A percentile compares a stretch with the other conserved stretches of the same genome.
Conservation (phyloP, 2,113 vertebrate species). For the Coryphaenoides rupestris region DNA sequence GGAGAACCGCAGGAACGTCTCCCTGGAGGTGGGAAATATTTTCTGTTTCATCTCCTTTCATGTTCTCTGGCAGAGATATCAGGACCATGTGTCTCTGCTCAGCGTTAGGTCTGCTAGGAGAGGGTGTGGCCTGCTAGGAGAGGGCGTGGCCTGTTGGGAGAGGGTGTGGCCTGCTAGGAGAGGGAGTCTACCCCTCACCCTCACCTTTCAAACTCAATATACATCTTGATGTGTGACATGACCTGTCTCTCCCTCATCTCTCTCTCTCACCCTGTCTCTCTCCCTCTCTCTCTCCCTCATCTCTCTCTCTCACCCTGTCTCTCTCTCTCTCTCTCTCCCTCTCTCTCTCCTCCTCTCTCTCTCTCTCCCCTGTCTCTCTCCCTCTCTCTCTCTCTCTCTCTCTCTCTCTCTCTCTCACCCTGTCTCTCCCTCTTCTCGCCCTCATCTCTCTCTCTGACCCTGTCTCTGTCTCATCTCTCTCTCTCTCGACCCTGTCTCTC, state of each 20-base stretch:
- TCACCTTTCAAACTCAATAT: conserved; percentile 42
- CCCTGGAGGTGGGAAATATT: no score
- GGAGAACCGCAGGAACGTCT: no score
- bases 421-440: conserved; percentile 3
- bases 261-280: conserved; percentile 4
- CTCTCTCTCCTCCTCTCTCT: not conserved
- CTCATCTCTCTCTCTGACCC: not conserved
- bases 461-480: not conserved
- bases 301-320: not conserved
- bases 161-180: no score
- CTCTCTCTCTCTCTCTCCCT: not conserved
- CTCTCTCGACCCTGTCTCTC: conserved; percentile 2
- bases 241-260: conserved; percentile 45
- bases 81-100: no score
- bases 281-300: conserved; percentile 7
- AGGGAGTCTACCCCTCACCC: conserved; percentile 21
- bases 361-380: not conserved
- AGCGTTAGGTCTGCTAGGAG: no score
- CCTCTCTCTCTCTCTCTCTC: conserved; percentile 7
- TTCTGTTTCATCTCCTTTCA: no score
- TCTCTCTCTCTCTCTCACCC: not conserved
- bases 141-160: no score
- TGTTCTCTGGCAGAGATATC: no score
- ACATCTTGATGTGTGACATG: conserved; percentile 32
- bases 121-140: not conserved